phyloP scores from a whole-genome alignment of 2,113 vertebrate genomes.

The Indicator maculatus region DNA sequence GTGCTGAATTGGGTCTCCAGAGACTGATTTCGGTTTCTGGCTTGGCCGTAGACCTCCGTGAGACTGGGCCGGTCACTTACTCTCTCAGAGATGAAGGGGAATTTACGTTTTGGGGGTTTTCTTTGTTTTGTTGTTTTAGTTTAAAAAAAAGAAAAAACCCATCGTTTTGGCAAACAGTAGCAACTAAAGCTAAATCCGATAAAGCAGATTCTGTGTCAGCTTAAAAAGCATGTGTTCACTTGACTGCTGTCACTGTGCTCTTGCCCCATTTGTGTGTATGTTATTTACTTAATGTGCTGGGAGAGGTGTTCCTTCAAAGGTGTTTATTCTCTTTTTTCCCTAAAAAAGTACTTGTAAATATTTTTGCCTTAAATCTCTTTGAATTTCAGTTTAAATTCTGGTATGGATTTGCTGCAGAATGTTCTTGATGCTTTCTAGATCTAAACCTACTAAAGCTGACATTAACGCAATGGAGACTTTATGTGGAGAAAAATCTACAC shows the following conservation, averaged over 20 bases:
- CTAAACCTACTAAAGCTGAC: background rate
- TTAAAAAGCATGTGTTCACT: background rate
- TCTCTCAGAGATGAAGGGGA: too few relatives aligned
- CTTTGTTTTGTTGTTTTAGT: background rate
- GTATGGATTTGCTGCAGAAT: background rate
- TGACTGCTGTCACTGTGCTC: background rate
- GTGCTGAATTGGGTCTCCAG: background rate
- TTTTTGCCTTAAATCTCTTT: background rate
- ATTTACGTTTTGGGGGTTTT: background rate
- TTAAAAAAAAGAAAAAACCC: too few relatives aligned
- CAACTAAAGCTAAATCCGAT: background rate
- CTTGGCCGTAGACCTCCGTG: background rate
- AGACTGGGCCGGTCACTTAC: background rate
- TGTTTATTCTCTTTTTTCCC: background rate
- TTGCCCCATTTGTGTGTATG: rapidly evolving
- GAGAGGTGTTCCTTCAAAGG: rapidly evolving
- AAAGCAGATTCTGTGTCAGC: too few relatives aligned
- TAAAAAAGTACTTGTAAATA: too few relatives aligned
- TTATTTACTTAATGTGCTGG: background rate
- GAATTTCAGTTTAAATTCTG: background rate
- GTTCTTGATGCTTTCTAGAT: background rate
- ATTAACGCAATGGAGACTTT: background rate
- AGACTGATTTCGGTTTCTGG: background rate
- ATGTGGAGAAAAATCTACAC: background rate
- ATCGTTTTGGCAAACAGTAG: background rate